phyloP scores from a whole-genome alignment of 2,888 invertebrate genomes.

The Charanyca ferruginea region DNA sequence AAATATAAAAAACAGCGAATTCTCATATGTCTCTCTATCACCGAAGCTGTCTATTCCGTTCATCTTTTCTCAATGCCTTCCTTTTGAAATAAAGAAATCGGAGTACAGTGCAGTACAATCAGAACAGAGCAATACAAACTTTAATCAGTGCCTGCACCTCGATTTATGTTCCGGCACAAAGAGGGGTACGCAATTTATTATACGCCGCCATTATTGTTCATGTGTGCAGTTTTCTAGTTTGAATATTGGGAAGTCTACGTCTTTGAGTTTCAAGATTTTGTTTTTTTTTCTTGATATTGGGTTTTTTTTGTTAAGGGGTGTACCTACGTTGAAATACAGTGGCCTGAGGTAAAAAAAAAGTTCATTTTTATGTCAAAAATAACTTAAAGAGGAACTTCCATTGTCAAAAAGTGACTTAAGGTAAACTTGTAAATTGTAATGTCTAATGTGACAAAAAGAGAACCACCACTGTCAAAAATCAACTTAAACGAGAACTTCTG shows the following conservation, averaged over 20 bases:
- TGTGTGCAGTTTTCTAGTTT: constrained; percentile 33
- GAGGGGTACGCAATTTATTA: constrained; percentile 41
- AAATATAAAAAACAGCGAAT: no score
- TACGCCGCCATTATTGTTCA: constrained; percentile 28
- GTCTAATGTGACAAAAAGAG: no score
- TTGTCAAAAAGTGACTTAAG: no score
- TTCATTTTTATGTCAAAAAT: no score
- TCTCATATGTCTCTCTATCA: background rate
- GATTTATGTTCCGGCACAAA: constrained; percentile 32
- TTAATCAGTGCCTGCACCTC: constrained; percentile 59
- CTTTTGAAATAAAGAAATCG: constrained; percentile 55
- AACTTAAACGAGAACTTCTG: no score
- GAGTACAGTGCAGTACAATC: constrained; percentile 50
- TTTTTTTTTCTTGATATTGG: no score
- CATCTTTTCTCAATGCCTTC: constrained; percentile 12
- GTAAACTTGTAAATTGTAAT: no score
- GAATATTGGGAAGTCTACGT: constrained; percentile 6
- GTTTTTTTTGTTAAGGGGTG: background rate
- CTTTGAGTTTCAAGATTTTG: constrained; percentile 15
- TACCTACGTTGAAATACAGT: no score
- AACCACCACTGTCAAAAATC: no score
- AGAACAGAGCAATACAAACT: constrained; percentile 61
- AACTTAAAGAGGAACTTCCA: no score
- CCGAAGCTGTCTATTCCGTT: constrained; percentile 6
- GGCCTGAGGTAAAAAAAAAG: no score